Conservation (phyloP, 2,888 invertebrate species). For the Tipula unca region DNA sequence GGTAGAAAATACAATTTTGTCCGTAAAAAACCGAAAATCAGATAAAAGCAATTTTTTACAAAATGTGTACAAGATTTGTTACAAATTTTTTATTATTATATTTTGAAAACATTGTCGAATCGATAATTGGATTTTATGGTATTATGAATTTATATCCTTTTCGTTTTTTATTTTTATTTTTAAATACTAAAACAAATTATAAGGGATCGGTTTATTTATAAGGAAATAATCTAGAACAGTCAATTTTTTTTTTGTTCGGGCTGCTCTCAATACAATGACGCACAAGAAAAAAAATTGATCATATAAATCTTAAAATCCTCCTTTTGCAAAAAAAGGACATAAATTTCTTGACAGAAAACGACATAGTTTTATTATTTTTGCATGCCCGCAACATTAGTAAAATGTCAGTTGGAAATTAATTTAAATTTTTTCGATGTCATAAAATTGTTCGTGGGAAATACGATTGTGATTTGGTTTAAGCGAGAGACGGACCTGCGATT, state of each 20-base stretch:
- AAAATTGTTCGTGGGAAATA: not conserved
- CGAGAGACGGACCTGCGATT: not conserved
- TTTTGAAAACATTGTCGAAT: constrained; percentile 19
- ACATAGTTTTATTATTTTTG: constrained; percentile 3
- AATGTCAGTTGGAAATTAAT: not conserved
- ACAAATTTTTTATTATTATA: not conserved
- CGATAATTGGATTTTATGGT: constrained; percentile 18
- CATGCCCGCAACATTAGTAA: not conserved
- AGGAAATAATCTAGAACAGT: not conserved
- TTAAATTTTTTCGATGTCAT: not conserved
- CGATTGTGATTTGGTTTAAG: not conserved
- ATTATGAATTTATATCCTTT: constrained; percentile 15
- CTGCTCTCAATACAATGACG: not conserved
- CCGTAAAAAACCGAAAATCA: not conserved
- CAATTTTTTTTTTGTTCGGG: not conserved
- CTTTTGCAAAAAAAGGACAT: not conserved
- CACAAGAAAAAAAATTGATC: not conserved
- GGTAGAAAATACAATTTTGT: not conserved
- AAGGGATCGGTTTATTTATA: not conserved
- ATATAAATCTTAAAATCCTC: constrained; percentile 17
- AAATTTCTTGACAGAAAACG: constrained; percentile 8
- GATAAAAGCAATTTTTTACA: no score
- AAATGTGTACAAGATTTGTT: not conserved
- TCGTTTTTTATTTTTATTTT: no score
- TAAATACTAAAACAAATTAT: not conserved